These are phyloP conservation scores for Nannospalax galili DNA, from an alignment of 2,113 vertebrate species.

Conservation along the genomic window DNA sequence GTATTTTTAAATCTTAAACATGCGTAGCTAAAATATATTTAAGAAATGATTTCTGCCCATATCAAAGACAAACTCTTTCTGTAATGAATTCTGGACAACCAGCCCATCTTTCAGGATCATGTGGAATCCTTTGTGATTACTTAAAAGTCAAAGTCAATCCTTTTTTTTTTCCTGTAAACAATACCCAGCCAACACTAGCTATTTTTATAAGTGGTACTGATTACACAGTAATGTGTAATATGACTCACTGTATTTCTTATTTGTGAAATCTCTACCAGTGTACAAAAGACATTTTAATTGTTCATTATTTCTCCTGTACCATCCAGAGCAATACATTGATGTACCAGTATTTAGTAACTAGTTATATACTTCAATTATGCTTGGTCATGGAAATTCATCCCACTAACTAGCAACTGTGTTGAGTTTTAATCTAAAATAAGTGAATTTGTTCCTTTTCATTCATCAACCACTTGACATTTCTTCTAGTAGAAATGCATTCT, in stretches of 20 bases:
- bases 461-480: not conserved
- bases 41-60: not conserved
- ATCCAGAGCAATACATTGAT: too few relatives aligned
- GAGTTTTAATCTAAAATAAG: constrained; percentile 8
- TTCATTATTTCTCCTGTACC: not conserved
- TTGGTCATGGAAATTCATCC: not conserved
- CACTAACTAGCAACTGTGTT: not conserved
- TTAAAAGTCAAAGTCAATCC: not conserved
- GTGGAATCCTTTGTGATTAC: not conserved
- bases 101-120: not conserved
- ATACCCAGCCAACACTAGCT: not conserved
- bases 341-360: not conserved
- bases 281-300: not conserved
- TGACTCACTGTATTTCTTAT: not conserved
- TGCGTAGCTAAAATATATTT: not conserved
- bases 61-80: not conserved
- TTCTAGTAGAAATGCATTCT: not conserved
- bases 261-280: not conserved
- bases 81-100: not conserved
- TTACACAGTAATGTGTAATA: not conserved
- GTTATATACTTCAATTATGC: not conserved
- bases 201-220: not conserved
- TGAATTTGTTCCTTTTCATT: not conserved
- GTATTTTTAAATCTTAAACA: constrained; percentile 34
- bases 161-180: constrained; percentile 4